phyloP scores from a whole-genome alignment of 1,140 invertebrate species.

The Ruditapes philippinarum region DNA sequence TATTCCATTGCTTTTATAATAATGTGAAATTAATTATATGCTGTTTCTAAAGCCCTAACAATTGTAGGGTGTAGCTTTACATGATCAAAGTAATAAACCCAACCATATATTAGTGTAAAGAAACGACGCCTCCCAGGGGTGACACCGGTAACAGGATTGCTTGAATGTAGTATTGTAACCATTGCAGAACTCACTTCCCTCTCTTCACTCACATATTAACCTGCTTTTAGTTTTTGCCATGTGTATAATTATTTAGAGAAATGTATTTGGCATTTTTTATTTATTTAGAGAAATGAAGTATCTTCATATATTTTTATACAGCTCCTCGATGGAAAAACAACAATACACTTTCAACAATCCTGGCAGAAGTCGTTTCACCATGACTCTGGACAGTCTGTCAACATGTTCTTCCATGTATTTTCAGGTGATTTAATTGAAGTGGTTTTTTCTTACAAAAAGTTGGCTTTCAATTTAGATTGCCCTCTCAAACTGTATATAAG shows the following conservation, averaged over 20 bases:
- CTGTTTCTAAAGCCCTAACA: slow-evolving; percentile 33
- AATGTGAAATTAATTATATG: slow-evolving; percentile 35
- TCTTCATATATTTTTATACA: slow-evolving; percentile 42
- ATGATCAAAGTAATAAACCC: slow-evolving; percentile 41
- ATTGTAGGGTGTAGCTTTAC: slow-evolving; percentile 34
- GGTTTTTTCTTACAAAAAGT: no score
- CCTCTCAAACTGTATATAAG: no score
- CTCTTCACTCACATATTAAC: slow-evolving; percentile 34
- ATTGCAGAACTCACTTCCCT: slow-evolving; percentile 37
- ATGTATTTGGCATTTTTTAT: slow-evolving; percentile 42
- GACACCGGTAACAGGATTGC: slow-evolving; percentile 39
- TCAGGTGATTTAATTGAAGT: slow-evolving; percentile 41
- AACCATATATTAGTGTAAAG: slow-evolving; percentile 40
- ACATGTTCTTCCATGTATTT: slow-evolving; percentile 41
- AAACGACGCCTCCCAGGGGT: slow-evolving; percentile 38
- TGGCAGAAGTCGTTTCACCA: slow-evolving; percentile 39
- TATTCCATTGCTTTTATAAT: slow-evolving; percentile 42
- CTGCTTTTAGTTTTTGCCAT: slow-evolving; percentile 37
- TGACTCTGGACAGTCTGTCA: slow-evolving; percentile 39
- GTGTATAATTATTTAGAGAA: slow-evolving; percentile 39
- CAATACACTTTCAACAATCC: slow-evolving; percentile 41
- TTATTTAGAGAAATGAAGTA: slow-evolving; percentile 42
- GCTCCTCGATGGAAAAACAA: slow-evolving; percentile 37
- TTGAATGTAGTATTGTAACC: slow-evolving; percentile 41
- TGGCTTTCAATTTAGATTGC: no score